Percentiles rank a stretch among this genome's conserved stretches.
Evolutionary conservation across 2,888 invertebrate genomes (phyloP).

Genomic region (Clistopyga incitator): DNA sequence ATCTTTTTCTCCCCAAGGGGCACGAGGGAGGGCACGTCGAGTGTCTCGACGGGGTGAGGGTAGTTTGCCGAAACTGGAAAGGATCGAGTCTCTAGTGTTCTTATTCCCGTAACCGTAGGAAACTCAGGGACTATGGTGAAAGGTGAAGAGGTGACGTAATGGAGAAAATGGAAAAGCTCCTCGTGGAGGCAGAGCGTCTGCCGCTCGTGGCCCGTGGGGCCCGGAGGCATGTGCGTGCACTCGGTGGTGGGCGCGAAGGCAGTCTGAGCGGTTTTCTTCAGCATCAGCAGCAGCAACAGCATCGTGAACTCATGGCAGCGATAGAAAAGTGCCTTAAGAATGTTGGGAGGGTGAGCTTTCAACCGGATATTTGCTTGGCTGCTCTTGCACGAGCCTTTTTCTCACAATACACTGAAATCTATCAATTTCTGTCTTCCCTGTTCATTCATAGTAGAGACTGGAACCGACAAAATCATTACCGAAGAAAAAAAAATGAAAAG

Average conservation of each 20-base stretch:
- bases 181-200: slow-evolving; percentile 9
- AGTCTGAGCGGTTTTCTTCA: slow-evolving; percentile 4
- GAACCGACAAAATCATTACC: slow-evolving; percentile 31
- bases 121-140: slow-evolving; percentile 50
- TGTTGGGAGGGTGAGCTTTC: slow-evolving; percentile 57
- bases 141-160: slow-evolving; percentile 62
- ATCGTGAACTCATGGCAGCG: slow-evolving; percentile 4
- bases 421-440: slow-evolving; percentile 81
- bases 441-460: slow-evolving; percentile 4
- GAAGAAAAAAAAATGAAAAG: neutral
- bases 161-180: slow-evolving; percentile 63
- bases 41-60: neutral
- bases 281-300: neutral
- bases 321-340: slow-evolving; percentile 45
- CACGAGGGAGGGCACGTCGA: neutral
- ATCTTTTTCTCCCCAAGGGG: neutral
- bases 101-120: neutral
- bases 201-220: neutral
- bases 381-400: neutral
- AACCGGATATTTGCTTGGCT: slow-evolving; percentile 58
- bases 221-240: neutral
- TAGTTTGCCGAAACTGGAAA: slow-evolving; percentile 7
- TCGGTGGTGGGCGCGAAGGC: neutral
- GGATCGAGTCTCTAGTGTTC: slow-evolving; percentile 13
- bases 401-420: slow-evolving; percentile 77